A percentile compares a stretch with the other conserved stretches of the same genome.
phyloP scores from a whole-genome alignment of 2,797 vertebrate species.

The Pempheris klunzingeri region DNA sequence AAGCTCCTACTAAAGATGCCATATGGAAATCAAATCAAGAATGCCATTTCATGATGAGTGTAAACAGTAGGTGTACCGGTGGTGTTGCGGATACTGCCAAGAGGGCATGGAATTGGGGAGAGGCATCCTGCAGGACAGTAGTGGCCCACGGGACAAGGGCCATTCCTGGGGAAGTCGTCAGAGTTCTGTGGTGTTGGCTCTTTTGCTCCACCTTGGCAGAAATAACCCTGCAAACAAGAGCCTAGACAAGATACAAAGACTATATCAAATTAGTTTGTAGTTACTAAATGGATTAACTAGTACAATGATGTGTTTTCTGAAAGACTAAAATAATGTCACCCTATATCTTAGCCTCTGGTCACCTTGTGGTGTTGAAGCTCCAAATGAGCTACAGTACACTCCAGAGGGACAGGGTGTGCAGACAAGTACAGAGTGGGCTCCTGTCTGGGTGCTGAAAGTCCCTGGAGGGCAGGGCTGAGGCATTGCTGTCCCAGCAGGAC shows the following conservation, averaged over 20 bases:
- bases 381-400: slow-evolving; percentile 87
- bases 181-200: slow-evolving; percentile 83
- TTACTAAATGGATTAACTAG: background rate
- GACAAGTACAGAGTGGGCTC: slow-evolving; percentile 77
- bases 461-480: slow-evolving; percentile 90
- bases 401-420: slow-evolving; percentile 91
- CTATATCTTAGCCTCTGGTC: slow-evolving; percentile 29
- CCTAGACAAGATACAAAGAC: slow-evolving; percentile 74
- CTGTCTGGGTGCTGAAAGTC: slow-evolving; percentile 85
- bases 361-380: slow-evolving; percentile 90
- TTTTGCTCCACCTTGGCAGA: slow-evolving; percentile 88
- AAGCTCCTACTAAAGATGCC: background rate
- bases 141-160: slow-evolving; percentile 90
- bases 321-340: background rate
- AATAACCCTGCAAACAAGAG: slow-evolving; percentile 89
- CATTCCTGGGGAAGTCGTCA: slow-evolving; percentile 79
- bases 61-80: slow-evolving; percentile 83
- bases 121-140: slow-evolving; percentile 89
- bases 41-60: background rate
- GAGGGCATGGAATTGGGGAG: slow-evolving; percentile 88
- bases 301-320: background rate
- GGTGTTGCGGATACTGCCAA: slow-evolving; percentile 87
- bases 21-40: background rate
- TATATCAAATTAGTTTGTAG: background rate
- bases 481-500: slow-evolving; percentile 80